Evolutionary conservation across 2,113 vertebrate genomes (phyloP).

Genomic region (Cricetomys ansorgei): DNA sequence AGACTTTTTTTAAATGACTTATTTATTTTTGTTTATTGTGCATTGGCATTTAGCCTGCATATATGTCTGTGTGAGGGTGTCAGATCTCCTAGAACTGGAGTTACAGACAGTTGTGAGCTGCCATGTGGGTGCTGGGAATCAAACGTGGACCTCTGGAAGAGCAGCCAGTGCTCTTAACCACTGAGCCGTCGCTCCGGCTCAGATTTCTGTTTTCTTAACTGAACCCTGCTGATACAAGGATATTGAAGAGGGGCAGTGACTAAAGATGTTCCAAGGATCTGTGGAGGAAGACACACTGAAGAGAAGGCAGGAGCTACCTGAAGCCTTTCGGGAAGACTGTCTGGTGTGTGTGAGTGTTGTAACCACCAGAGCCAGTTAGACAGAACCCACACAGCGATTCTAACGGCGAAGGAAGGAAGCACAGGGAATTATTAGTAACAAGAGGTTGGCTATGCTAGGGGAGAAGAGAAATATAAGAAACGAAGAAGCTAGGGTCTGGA

Average conservation of each 20-base stretch:
- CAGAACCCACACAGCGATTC: slow-evolving; percentile 5
- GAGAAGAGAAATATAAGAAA: background rate
- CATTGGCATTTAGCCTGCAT: too few species aligned
- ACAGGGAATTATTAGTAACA: background rate
- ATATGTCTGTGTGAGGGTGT: too few species aligned
- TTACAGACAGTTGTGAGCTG: too few species aligned
- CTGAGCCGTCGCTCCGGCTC: too few species aligned
- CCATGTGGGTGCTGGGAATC: too few species aligned
- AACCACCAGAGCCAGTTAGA: background rate
- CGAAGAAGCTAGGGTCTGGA: background rate
- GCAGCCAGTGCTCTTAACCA: too few species aligned
- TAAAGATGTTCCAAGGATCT: background rate
- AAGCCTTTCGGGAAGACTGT: accelerated
- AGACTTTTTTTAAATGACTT: too few species aligned
- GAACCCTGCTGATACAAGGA: background rate
- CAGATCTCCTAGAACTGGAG: too few species aligned
- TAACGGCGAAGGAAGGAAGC: background rate
- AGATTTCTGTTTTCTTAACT: background rate
- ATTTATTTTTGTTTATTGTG: too few species aligned
- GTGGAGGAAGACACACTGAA: background rate
- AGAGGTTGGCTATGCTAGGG: background rate
- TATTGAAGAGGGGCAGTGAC: background rate
- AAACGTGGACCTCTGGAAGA: too few species aligned
- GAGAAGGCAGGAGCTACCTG: background rate
- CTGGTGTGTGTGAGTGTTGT: background rate